phyloP scores from a whole-genome alignment of 1,140 invertebrate genomes.

The Amyelois transitella region DNA sequence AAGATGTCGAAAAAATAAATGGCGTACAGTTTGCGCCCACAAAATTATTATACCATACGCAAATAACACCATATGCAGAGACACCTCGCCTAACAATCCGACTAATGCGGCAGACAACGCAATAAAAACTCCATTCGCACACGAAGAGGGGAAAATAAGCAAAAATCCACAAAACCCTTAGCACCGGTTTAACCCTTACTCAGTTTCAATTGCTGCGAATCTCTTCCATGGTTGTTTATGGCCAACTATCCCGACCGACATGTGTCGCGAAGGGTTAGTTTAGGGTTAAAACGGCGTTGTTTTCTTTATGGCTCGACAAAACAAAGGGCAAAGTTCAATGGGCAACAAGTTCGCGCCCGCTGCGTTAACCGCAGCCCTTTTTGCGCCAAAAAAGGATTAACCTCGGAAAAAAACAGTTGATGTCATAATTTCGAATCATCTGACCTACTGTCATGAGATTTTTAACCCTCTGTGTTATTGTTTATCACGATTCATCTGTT shows the following conservation, averaged over 20 bases:
- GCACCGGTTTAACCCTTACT: neutral
- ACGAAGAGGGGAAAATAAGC: neutral
- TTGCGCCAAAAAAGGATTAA: constrained; percentile 44
- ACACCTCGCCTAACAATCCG: constrained; percentile 38
- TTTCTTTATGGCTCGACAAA: constrained; percentile 45
- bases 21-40: constrained; percentile 18
- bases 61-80: constrained; percentile 49
- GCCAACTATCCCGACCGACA: constrained; percentile 33
- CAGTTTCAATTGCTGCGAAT: neutral
- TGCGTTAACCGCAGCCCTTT: constrained; percentile 42
- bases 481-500: neutral
- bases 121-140: constrained; percentile 40
- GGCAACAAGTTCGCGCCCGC: constrained; percentile 57
- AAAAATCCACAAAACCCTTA: neutral
- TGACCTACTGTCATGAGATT: too few species aligned
- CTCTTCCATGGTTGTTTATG: neutral
- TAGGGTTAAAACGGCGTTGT: constrained; percentile 28
- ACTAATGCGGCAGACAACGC: constrained; percentile 44
- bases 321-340: constrained; percentile 48
- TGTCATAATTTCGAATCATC: neutral
- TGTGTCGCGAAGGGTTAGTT: constrained; percentile 62
- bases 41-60: constrained; percentile 35
- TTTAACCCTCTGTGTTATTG: neutral
- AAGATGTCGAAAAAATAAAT: neutral
- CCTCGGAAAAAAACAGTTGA: constrained; percentile 36